phyloP scores from a whole-genome alignment of 2,888 invertebrate species.

The Trichogramma evanescens region DNA sequence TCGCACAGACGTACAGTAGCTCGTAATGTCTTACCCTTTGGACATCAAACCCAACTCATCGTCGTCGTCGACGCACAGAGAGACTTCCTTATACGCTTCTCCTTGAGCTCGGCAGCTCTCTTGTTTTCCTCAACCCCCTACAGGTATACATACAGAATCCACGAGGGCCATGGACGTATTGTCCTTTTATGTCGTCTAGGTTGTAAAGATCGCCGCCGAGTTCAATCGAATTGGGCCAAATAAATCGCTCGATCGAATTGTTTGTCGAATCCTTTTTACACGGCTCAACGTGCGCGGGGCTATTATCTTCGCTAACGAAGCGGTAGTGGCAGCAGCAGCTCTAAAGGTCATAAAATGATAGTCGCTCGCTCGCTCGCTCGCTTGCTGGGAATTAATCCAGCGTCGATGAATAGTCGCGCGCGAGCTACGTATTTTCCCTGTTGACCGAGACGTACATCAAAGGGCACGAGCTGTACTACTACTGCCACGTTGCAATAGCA shows the following conservation, averaged over 20 bases:
- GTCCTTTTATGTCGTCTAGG: constrained; percentile 26
- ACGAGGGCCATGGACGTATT: constrained; percentile 35
- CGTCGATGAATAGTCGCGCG: constrained; percentile 1
- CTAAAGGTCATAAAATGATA: constrained; percentile 8
- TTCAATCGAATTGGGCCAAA: constrained; percentile 11
- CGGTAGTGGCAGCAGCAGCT: not conserved
- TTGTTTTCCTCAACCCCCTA: constrained; percentile 24
- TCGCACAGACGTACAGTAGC: constrained; percentile 4
- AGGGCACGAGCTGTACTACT: constrained; percentile 21
- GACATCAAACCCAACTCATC: constrained; percentile 41
- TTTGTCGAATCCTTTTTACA: no score
- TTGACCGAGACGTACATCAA: constrained; percentile 44
- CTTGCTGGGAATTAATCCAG: constrained; percentile 5
- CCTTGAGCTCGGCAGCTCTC: constrained; percentile 17
- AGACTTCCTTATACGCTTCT: constrained; percentile 1
- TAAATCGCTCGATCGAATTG: not conserved
- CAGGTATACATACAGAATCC: constrained; percentile 17
- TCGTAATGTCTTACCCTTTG: constrained; percentile 32
- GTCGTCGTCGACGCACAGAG: constrained; percentile 31
- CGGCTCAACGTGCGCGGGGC: no score
- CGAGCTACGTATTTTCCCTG: constrained; percentile 34
- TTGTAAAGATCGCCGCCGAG: not conserved
- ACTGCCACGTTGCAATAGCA: constrained; percentile 3
- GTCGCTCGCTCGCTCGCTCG: not conserved
- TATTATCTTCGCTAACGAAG: no score